Percentiles rank a stretch among this genome's conserved stretches.
These are phyloP conservation scores for Empidonax traillii DNA, from an alignment of 2,113 vertebrate genomes.

Conservation along the genomic window DNA sequence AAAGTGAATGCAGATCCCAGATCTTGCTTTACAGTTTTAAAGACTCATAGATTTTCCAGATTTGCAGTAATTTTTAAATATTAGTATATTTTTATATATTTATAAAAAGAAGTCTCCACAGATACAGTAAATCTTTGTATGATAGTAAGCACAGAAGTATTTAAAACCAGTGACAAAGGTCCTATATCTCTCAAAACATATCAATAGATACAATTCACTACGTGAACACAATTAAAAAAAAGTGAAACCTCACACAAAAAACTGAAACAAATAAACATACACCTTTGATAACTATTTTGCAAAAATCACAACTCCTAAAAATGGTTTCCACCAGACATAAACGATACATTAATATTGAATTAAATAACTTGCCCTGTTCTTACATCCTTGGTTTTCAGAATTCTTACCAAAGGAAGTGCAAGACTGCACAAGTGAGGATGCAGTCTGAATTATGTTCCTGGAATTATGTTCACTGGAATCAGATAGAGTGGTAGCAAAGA, in stretches of 20 bases:
- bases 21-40: background rate
- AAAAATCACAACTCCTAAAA: background rate
- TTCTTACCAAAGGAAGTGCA: background rate
- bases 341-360: background rate
- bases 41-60: background rate
- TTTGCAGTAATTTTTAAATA: background rate
- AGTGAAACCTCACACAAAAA: background rate
- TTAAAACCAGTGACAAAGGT: background rate
- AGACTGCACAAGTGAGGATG: background rate
- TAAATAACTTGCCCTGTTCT: background rate
- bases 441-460: background rate
- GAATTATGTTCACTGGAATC: background rate
- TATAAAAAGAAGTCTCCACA: background rate
- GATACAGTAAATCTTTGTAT: background rate
- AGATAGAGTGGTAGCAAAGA: background rate
- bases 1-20: background rate
- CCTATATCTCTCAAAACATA: background rate
- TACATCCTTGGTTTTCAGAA: background rate
- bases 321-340: background rate
- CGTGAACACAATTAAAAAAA: background rate
- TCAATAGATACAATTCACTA: background rate
- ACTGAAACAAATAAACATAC: background rate
- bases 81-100: background rate
- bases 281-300: background rate
- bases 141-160: background rate